Evolutionary conservation across 2,113 vertebrate genomes (phyloP).

Genomic region (Canis aureus): DNA sequence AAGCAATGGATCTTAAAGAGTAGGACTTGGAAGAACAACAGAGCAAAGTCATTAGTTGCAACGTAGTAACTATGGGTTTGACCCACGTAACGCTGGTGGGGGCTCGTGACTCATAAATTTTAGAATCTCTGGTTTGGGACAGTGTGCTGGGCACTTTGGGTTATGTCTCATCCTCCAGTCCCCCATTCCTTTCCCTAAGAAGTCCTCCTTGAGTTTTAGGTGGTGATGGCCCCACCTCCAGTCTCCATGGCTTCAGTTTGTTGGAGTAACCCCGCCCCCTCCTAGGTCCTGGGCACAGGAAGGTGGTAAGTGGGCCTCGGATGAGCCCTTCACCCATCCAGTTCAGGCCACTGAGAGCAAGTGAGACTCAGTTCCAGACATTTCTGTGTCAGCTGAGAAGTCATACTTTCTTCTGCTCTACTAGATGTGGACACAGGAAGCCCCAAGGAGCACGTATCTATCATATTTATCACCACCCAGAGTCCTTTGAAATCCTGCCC

Average conservation of each 20-base stretch:
- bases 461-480: neutral
- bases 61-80: neutral
- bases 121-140: neutral
- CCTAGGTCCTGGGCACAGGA: no score
- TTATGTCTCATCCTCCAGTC: neutral
- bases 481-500: neutral
- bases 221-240: accelerated
- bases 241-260: neutral
- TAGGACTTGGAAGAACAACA: neutral
- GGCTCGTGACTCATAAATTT: neutral
- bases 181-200: neutral
- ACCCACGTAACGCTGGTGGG: neutral
- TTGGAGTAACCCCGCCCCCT: neutral
- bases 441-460: neutral
- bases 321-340: neutral
- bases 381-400: neutral
- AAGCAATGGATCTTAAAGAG: conserved; percentile 43
- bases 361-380: neutral
- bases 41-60: neutral
- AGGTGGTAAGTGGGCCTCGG: accelerated
- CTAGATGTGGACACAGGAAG: neutral
- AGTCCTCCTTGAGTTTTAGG: neutral
- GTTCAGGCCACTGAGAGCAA: neutral
- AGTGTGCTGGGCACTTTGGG: neutral
- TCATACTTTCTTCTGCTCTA: neutral